phyloP scores from a whole-genome alignment of 2,888 invertebrate species.

The Neocrepidodera transversa region DNA sequence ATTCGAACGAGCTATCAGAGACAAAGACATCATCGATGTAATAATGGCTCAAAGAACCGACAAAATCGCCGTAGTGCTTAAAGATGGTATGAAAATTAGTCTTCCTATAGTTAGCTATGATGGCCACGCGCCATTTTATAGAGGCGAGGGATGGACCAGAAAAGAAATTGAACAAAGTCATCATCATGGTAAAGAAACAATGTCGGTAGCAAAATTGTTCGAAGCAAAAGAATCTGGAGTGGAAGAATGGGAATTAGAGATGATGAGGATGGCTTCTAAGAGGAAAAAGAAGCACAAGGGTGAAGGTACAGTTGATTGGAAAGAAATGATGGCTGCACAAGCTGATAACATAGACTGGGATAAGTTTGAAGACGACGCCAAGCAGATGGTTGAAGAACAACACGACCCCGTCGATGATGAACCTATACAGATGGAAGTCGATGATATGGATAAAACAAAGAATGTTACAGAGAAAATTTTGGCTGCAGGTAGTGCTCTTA shows the following conservation, averaged over 20 bases:
- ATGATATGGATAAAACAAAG: slow-evolving; percentile 67
- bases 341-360: slow-evolving; percentile 56
- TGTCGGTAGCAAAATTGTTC: slow-evolving; percentile 70
- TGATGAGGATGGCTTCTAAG: slow-evolving; percentile 55
- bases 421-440: slow-evolving; percentile 58
- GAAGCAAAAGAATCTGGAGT: slow-evolving; percentile 56
- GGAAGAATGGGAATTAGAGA: slow-evolving; percentile 57
- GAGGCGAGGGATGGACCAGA: slow-evolving; percentile 76
- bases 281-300: slow-evolving; percentile 54
- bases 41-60: slow-evolving; percentile 78
- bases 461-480: slow-evolving; percentile 69
- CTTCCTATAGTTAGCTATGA: slow-evolving; percentile 63
- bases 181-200: slow-evolving; percentile 57
- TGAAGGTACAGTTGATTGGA: slow-evolving; percentile 56
- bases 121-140: slow-evolving; percentile 64
- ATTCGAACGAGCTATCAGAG: slow-evolving; percentile 78
- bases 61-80: slow-evolving; percentile 73
- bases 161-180: slow-evolving; percentile 63
- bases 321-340: slow-evolving; percentile 53
- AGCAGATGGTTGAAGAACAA: slow-evolving; percentile 54
- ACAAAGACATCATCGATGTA: slow-evolving; percentile 78
- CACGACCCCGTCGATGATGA: slow-evolving; percentile 61
- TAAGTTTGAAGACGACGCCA: slow-evolving; percentile 57
- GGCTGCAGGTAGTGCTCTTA: slow-evolving; percentile 62
- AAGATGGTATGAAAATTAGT: slow-evolving; percentile 74